Evolutionary conservation across 1,140 invertebrate species (phyloP), one percentile per base, ranked within the genome.

Genomic region (Dreissena polymorpha): DNA sequence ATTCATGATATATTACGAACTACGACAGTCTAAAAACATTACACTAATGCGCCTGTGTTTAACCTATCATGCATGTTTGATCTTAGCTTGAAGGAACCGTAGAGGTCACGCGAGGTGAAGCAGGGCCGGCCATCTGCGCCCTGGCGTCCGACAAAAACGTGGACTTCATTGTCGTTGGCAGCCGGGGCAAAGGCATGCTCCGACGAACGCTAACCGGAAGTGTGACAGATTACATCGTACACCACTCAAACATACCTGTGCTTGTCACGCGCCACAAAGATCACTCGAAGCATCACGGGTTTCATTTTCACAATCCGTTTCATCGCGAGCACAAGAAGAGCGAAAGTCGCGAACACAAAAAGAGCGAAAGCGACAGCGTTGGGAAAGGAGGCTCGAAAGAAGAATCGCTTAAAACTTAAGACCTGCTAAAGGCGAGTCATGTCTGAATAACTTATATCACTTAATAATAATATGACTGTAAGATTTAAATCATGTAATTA

Each of bases 211-310:
- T 89, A 12, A 63, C 87, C 27, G 87, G 88, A 55, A 89, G 88
- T 72, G 86, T 89, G 72, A 89, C 86, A 39, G 85, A 88, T 49
- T 89, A 86, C 63, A 82, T 88, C 49, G 55, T 88, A 5, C 86
- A 86, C 27, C 85, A 89, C 63, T 29, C 86, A 0, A 21, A 80
- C 50, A 69, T 89, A n/a, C 87, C 88, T 12, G 87, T 88, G n/a
- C 50, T 86, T n/a, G 73, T 86, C 3, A 51, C 72, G 10, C n/a
- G 80, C 14, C 85, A 86, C 57, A 82, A 81, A 64, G 78, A 85
- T 29, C 73, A 67, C 14, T 57, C 64, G 7, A 27, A 72, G 10
- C 69, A 73, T 27, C 79, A 82, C 53, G 76, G 76, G 5, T 70
- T 79, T 53, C 79, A 81, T 53, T 55, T 73, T 1, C 68, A 57